phyloP scores from a whole-genome alignment of 2,888 invertebrate genomes.

The Dryomyza anilis region DNA sequence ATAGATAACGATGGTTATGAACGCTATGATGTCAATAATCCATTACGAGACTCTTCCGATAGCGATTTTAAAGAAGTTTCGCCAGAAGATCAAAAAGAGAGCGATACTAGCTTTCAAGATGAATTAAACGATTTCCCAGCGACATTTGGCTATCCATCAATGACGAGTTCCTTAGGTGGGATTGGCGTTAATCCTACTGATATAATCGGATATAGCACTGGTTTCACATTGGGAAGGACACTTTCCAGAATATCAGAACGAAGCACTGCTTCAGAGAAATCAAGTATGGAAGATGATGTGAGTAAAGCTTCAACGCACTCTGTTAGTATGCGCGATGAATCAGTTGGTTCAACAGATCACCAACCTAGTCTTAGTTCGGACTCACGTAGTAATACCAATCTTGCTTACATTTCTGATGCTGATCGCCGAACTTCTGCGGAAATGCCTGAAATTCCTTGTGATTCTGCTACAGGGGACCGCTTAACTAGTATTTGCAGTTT shows the following conservation, averaged over 20 bases:
- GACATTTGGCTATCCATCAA: slow-evolving; percentile 73
- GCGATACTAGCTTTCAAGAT: slow-evolving; percentile 73
- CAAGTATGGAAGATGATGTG: slow-evolving; percentile 83
- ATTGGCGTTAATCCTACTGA: slow-evolving; percentile 68
- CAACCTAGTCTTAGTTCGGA: slow-evolving; percentile 86
- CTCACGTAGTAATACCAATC: slow-evolving; percentile 75
- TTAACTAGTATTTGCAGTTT: slow-evolving; percentile 63
- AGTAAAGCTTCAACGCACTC: slow-evolving; percentile 85
- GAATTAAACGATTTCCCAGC: slow-evolving; percentile 78
- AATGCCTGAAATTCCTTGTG: slow-evolving; percentile 83
- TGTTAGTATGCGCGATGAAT: slow-evolving; percentile 83
- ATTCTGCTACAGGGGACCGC: slow-evolving; percentile 66
- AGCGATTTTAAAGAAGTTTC: slow-evolving; percentile 62
- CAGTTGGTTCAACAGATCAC: slow-evolving; percentile 81
- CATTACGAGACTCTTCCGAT: slow-evolving; percentile 55
- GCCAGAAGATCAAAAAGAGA: slow-evolving; percentile 65
- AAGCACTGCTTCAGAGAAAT: slow-evolving; percentile 87
- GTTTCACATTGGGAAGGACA: slow-evolving; percentile 77
- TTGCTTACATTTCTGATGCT: slow-evolving; percentile 78
- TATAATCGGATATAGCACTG: slow-evolving; percentile 74
- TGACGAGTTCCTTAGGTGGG: slow-evolving; percentile 63
- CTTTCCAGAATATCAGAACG: slow-evolving; percentile 86
- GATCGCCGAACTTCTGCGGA: slow-evolving; percentile 83
- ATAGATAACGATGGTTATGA: slow-evolving; percentile 72
- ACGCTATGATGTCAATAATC: slow-evolving; percentile 61